A percentile compares a stretch with the other conserved stretches of the same genome.
These are phyloP conservation scores for Zaprionus inermis DNA, from an alignment of 1,140 invertebrate genomes.

Conservation along the genomic window DNA sequence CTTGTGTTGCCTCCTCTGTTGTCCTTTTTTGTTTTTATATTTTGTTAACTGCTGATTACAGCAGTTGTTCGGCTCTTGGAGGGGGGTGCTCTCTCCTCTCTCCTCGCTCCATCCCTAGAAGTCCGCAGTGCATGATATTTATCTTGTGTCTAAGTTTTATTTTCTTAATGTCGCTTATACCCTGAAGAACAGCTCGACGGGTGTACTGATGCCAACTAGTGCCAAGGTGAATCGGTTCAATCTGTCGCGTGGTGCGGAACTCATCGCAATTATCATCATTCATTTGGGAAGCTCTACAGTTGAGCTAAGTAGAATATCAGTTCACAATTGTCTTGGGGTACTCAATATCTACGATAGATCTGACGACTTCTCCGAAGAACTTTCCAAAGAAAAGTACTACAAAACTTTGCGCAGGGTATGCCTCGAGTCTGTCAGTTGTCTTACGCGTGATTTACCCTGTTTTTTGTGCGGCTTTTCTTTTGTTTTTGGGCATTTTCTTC, in stretches of 20 bases:
- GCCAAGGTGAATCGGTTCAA: not conserved
- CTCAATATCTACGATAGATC: not conserved
- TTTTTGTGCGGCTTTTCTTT: slow-evolving; percentile 25
- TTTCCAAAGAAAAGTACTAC: not conserved
- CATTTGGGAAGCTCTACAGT: not conserved
- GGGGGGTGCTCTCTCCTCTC: not conserved
- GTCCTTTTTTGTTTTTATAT: slow-evolving; percentile 76
- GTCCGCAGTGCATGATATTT: slow-evolving; percentile 48
- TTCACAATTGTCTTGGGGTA: not conserved
- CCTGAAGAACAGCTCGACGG: not conserved
- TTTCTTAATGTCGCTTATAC: slow-evolving; percentile 66
- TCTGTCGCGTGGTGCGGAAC: rapidly evolving
- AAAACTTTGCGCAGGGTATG: not conserved
- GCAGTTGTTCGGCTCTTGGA: slow-evolving; percentile 68
- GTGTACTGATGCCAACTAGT: not conserved
- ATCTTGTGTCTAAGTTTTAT: slow-evolving; percentile 70
- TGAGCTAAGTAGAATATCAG: too few relatives aligned
- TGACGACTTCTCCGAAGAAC: too few relatives aligned
- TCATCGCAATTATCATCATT: not conserved
- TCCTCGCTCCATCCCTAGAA: not conserved
- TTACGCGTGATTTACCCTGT: not conserved
- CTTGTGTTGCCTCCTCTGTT: slow-evolving; percentile 13
- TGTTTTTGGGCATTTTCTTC: slow-evolving; percentile 15
- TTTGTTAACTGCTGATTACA: slow-evolving; percentile 84
- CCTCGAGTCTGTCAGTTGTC: not conserved